Conservation (phyloP, 2,888 invertebrate species). For the Oxyscelio sp. region DNA sequence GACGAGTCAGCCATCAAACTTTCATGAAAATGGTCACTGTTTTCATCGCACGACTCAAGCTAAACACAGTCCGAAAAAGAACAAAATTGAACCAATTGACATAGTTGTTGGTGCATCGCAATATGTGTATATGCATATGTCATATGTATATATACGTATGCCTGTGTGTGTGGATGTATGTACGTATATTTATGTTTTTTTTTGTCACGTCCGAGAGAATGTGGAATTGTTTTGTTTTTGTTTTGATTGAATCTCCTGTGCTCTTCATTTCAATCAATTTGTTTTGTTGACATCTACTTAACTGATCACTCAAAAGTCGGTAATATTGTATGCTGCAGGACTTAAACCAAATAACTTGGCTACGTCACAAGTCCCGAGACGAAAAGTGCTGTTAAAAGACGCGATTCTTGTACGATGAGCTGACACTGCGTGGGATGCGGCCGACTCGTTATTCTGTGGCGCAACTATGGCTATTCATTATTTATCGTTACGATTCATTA, state of each 20-base stretch:
- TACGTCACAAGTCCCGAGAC: conserved; percentile 86
- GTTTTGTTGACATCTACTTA: conserved; percentile 60
- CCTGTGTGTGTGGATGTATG: too few species aligned
- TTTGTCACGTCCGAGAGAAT: too few species aligned
- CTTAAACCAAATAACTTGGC: conserved; percentile 87
- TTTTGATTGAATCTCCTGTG: conserved; percentile 36
- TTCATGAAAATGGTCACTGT: conserved; percentile 87
- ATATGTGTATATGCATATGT: too few species aligned
- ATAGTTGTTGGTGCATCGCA: conserved; percentile 88
- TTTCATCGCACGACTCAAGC: conserved; percentile 81
- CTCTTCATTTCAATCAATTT: conserved; percentile 34
- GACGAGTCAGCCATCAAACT: conserved; percentile 70
- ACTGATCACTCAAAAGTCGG: conserved; percentile 81
- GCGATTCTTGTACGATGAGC: conserved; percentile 80
- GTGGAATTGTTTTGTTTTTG: neutral
- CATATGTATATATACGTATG: too few species aligned
- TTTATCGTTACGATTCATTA: conserved; percentile 44
- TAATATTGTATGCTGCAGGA: conserved; percentile 87
- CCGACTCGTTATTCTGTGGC: conserved; percentile 87
- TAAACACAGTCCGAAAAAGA: conserved; percentile 1
- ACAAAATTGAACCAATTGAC: conserved; percentile 72
- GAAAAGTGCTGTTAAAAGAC: conserved; percentile 81
- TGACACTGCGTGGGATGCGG: conserved; percentile 75
- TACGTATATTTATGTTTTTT: too few species aligned
- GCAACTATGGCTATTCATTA: conserved; percentile 58